Conservation (phyloP, 2,888 invertebrate species). For the Euphydryas editha region DNA sequence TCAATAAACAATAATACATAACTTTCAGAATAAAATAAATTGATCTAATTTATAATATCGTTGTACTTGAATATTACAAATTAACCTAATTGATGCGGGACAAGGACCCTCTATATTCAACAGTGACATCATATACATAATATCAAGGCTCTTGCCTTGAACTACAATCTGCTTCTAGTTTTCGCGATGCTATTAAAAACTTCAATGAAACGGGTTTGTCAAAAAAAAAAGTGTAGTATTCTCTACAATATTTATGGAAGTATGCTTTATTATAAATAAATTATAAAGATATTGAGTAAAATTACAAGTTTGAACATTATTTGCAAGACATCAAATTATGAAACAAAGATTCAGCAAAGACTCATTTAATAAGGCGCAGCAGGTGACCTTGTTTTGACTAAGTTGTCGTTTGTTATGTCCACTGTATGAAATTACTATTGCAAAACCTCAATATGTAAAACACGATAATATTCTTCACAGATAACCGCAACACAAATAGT, state of each 20-base stretch:
- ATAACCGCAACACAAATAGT: background rate
- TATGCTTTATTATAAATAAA: too few relatives aligned
- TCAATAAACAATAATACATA: background rate
- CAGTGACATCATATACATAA: conserved; percentile 56
- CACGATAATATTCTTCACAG: conserved; percentile 11
- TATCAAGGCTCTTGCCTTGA: conserved; percentile 51
- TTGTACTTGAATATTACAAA: conserved; percentile 22
- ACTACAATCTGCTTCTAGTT: conserved; percentile 46
- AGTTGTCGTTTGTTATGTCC: conserved; percentile 36
- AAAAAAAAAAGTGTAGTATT: background rate
- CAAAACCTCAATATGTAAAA: conserved; percentile 26
- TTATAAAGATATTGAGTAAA: too few relatives aligned
- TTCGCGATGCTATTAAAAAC: conserved; percentile 31
- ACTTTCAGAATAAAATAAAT: background rate
- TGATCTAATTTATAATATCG: conserved; percentile 8
- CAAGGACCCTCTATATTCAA: conserved; percentile 48
- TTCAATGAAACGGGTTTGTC: conserved; percentile 14
- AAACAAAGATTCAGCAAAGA: background rate
- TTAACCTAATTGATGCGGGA: conserved; percentile 44
- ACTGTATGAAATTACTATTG: conserved; percentile 30
- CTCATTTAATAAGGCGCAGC: conserved; percentile 16
- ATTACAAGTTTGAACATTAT: too few relatives aligned
- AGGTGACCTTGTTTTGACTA: conserved; percentile 39
- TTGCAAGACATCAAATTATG: too few relatives aligned
- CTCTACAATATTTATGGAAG: background rate